Percentiles rank a stretch among this genome's conserved stretches.
These are phyloP conservation scores for Acanthosepion pharaonis DNA, from an alignment of 2,888 invertebrate genomes.

Conservation along the genomic window DNA sequence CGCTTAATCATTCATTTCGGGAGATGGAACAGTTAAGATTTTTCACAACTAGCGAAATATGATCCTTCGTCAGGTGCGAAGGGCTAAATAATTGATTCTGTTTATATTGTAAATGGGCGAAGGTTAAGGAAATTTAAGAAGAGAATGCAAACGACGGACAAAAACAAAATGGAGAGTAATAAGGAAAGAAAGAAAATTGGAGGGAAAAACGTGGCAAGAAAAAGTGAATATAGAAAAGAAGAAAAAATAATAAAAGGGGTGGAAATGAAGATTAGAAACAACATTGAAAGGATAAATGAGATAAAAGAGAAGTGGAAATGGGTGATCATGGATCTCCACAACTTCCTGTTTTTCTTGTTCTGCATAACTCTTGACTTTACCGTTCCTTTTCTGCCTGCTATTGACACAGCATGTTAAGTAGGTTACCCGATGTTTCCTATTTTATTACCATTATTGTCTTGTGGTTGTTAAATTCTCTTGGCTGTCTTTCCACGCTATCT, in stretches of 20 bases:
- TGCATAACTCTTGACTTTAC: too few relatives aligned
- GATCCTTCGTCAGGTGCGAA: background rate
- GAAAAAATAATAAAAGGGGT: background rate
- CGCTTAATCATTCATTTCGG: background rate
- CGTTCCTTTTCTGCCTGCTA: too few relatives aligned
- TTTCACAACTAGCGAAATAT: background rate
- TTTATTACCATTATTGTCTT: too few relatives aligned
- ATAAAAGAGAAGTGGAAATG: background rate
- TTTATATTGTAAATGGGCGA: constrained; percentile 20
- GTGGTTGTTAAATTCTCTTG: too few relatives aligned
- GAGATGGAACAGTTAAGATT: background rate
- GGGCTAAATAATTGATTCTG: background rate
- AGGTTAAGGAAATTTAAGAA: background rate
- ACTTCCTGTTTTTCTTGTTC: too few relatives aligned
- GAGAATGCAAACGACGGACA: background rate
- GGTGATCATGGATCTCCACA: background rate
- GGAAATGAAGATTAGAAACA: background rate
- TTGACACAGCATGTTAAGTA: too few relatives aligned
- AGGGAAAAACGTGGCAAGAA: background rate
- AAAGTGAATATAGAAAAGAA: background rate
- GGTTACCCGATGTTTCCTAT: too few relatives aligned
- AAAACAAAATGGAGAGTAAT: background rate
- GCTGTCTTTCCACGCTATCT: too few relatives aligned
- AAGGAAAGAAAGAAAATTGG: background rate
- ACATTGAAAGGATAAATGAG: background rate